Base-by-base conservation (phyloP, 2,888 invertebrate species). In the Chymomyza procnemis region DNA sequence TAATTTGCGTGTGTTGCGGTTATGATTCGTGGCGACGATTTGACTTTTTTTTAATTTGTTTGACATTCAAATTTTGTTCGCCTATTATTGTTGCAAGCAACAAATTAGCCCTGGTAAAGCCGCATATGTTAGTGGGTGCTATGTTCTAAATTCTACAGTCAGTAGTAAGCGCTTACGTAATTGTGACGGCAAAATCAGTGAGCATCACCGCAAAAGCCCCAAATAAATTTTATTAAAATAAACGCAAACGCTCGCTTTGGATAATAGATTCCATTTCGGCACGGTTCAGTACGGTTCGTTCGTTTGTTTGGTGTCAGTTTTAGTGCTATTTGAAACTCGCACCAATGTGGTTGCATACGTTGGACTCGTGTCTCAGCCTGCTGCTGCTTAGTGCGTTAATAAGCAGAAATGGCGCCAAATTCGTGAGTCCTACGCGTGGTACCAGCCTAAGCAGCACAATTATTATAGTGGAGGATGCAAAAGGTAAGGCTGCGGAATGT, bases 381-480 rank as follows among this genome's bases (percentile, higher is more conserved):
- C 22, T 67, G 68, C 41, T 68, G 58, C 66, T 75, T 46, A 57
- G 22, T 5, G 60, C 60, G 34, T 14, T 14, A 9, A 46, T 64
- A 58, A 62, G 76, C 65, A 52, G 16, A 52, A 41, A 41, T 41
- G 34, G 34, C 34, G 81, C 78, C 34, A 84, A 85, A 58, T 84
- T 84, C 34, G 85, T 84, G 52, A 84, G 82, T 78, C 78, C 81
- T 75, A 73, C 83, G 66, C 74, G 80, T 0, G 83, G 84, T 69
- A 80, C 80, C 74, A 79, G 81, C 65, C 74, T 88, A 48, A 83
- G 88, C 70, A 90, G 90, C 78, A 90, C 91, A 26, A 91, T 91
- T 59, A 91, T 91, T 54, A 89, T 91, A 73, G 90, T 91, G 66
- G 91, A 91, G 75, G 91, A 91, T 89, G 91, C 91, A 16, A 91